Conservation (phyloP, 2,888 invertebrate species). For the Apamea sordens region DNA sequence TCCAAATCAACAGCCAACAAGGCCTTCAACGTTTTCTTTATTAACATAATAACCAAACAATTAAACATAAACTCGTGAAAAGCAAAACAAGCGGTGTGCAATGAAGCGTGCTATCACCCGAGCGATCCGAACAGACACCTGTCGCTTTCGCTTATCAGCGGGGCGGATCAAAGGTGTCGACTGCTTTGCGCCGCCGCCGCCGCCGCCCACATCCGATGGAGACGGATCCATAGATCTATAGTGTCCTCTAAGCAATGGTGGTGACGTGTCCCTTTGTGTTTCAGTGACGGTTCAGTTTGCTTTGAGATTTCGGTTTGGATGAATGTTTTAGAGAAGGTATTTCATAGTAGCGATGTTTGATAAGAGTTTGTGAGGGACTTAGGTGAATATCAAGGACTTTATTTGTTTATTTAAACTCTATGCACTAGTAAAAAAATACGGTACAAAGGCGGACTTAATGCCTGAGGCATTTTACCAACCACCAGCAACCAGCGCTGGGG, state of each 20-base stretch:
- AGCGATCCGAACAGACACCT: slow-evolving; percentile 39
- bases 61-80: slow-evolving; percentile 48
- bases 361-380: not conserved
- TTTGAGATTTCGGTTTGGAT: slow-evolving; percentile 22
- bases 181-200: slow-evolving; percentile 31
- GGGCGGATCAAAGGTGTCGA: slow-evolving; percentile 56
- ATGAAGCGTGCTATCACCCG: slow-evolving; percentile 38
- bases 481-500: no score
- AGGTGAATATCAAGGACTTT: not conserved
- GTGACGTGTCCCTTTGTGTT: slow-evolving; percentile 1
- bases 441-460: no score
- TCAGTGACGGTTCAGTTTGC: slow-evolving; percentile 7
- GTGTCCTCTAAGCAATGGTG: slow-evolving; percentile 5
- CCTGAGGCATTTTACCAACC: no score
- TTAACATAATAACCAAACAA: slow-evolving; percentile 26
- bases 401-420: no score
- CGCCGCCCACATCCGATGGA: slow-evolving; percentile 36
- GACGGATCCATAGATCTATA: slow-evolving; percentile 15
- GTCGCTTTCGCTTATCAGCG: slow-evolving; percentile 53
- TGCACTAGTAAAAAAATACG: no score
- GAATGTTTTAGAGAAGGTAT: not conserved
- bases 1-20: not conserved
- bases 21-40: not conserved
- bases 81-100: slow-evolving; percentile 38
- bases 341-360: not conserved